phyloP scores from a whole-genome alignment of 2,888 invertebrate genomes.

The Amiota mariae region DNA sequence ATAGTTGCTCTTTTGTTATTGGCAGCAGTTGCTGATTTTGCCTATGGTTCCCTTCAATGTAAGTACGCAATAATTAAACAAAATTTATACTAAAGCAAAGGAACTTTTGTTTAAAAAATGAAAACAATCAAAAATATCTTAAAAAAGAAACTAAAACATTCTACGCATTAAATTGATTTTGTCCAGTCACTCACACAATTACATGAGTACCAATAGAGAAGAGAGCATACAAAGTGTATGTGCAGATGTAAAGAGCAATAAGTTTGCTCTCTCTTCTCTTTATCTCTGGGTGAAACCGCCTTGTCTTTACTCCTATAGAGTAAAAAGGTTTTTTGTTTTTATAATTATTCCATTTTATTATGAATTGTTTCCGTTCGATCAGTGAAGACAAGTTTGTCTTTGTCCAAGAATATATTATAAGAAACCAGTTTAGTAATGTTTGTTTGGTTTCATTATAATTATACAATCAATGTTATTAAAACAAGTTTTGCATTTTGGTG shows the following conservation, averaged over 20 bases:
- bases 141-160: slow-evolving; percentile 42
- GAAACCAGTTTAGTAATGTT: slow-evolving; percentile 28
- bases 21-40: slow-evolving; percentile 63
- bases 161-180: slow-evolving; percentile 54
- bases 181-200: not conserved
- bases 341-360: slow-evolving; percentile 4
- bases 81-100: slow-evolving; percentile 15
- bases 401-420: slow-evolving; percentile 21
- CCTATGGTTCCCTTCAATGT: slow-evolving; percentile 79
- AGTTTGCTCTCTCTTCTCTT: not conserved
- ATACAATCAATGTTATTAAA: not conserved
- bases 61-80: slow-evolving; percentile 74
- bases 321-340: not conserved
- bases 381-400: not conserved
- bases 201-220: not conserved
- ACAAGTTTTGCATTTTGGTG: slow-evolving; percentile 6
- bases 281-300: no score
- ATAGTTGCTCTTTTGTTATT: slow-evolving; percentile 75
- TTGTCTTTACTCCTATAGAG: slow-evolving; percentile 1
- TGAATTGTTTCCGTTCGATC: slow-evolving; percentile 16
- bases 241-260: not conserved
- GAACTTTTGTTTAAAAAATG: slow-evolving; percentile 19
- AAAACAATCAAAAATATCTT: slow-evolving; percentile 40
- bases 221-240: slow-evolving; percentile 17
- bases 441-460: slow-evolving; percentile 31